Conservation (phyloP, 2,888 invertebrate genomes). For the Pantelozetes paolii region DNA sequence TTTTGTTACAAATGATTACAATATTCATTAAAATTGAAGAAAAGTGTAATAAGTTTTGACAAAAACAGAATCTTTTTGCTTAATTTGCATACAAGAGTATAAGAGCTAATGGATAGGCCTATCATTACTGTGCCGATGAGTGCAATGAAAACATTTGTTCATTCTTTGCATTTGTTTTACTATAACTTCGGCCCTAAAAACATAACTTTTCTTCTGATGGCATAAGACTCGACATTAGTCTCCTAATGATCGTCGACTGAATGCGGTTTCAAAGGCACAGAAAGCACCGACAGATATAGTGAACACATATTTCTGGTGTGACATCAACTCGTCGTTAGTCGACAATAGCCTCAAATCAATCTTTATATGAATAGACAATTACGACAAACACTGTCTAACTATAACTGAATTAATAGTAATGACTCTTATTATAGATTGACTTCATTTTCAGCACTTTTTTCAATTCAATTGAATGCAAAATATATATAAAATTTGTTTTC, state of each 20-base stretch:
- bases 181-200: background rate
- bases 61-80: background rate
- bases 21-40: background rate
- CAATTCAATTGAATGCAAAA: no score
- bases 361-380: conserved; percentile 5
- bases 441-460: no score
- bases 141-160: conserved; percentile 8
- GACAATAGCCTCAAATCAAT: conserved; percentile 12
- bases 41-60: background rate
- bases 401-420: no score
- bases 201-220: background rate
- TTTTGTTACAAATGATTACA: no score
- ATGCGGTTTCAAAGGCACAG: background rate
- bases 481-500: no score
- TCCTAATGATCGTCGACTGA: background rate
- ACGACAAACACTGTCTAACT: background rate
- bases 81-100: background rate
- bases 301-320: background rate
- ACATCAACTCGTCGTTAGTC: background rate
- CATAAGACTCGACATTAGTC: background rate
- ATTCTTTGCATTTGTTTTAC: background rate
- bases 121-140: background rate
- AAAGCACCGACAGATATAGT: no score
- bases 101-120: background rate
- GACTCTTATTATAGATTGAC: no score